Evolutionary conservation across 2,797 vertebrate genomes (phyloP).

Genomic region (Pseudochirops corinnae): DNA sequence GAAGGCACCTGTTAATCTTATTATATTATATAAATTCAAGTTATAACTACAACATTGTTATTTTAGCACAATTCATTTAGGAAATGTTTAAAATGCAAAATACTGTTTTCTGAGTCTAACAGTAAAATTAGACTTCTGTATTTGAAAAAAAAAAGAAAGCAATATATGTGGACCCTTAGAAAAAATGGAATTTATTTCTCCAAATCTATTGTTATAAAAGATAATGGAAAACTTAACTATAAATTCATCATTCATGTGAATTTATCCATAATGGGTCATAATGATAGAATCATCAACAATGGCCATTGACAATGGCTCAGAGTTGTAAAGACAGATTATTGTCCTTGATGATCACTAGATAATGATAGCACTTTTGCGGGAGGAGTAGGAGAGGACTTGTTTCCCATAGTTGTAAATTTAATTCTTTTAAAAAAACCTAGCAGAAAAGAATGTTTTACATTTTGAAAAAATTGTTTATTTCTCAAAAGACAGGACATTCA

Average conservation of each 20-base stretch:
- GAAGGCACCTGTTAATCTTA: not conserved
- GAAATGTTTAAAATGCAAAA: not conserved
- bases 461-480: not conserved
- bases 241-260: not conserved
- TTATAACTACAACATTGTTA: not conserved
- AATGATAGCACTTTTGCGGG: not conserved
- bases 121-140: not conserved
- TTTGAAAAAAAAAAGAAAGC: not conserved
- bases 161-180: not conserved
- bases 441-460: not conserved
- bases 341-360: not conserved
- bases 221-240: not conserved
- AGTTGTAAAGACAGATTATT: not conserved
- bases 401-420: not conserved
- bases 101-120: not conserved
- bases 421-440: not conserved
- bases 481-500: not conserved
- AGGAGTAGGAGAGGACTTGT: not conserved
- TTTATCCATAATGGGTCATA: not conserved
- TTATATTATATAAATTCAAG: not conserved
- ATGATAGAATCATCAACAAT: not conserved
- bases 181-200: not conserved
- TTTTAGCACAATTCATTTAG: not conserved
- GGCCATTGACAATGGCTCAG: not conserved
- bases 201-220: not conserved